Conservation (phyloP, 2,113 vertebrate genomes). For the Oreochromis spilurus region DNA sequence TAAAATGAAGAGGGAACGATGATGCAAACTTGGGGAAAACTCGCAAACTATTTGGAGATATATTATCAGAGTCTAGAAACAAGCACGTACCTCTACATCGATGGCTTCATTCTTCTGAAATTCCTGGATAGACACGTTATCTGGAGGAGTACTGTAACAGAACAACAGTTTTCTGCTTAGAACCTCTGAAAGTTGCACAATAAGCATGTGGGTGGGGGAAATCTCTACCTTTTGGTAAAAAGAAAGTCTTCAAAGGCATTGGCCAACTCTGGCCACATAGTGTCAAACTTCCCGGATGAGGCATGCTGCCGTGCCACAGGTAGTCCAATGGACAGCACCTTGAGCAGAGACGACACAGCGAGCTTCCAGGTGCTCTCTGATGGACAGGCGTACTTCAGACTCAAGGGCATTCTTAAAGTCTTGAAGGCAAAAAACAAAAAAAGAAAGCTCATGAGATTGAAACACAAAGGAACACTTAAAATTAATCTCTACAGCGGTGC, state of each 20-base stretch:
- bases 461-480: neutral
- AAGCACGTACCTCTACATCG: constrained; percentile 86
- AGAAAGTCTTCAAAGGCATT: constrained; percentile 96
- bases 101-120: constrained; percentile 97
- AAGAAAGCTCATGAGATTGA: neutral
- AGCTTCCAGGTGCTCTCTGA: constrained; percentile 98
- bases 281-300: constrained; percentile 93
- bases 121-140: constrained; percentile 98
- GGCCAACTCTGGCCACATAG: constrained; percentile 97
- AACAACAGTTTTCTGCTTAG: neutral
- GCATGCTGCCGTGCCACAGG: constrained; percentile 96
- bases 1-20: constrained; percentile 51
- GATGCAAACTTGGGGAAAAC: neutral
- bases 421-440: neutral
- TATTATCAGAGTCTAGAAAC: neutral
- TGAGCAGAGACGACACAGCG: constrained; percentile 91
- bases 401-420: constrained; percentile 82
- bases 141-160: constrained; percentile 84
- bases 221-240: constrained; percentile 92
- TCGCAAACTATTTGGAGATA: neutral
- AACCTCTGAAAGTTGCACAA: neutral
- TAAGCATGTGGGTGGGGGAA: neutral
- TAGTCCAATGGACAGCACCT: constrained; percentile 90
- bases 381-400: constrained; percentile 94
- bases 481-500: neutral